Base-by-base conservation (phyloP, 1,140 invertebrate genomes). In the Phthorimaea operculella region DNA sequence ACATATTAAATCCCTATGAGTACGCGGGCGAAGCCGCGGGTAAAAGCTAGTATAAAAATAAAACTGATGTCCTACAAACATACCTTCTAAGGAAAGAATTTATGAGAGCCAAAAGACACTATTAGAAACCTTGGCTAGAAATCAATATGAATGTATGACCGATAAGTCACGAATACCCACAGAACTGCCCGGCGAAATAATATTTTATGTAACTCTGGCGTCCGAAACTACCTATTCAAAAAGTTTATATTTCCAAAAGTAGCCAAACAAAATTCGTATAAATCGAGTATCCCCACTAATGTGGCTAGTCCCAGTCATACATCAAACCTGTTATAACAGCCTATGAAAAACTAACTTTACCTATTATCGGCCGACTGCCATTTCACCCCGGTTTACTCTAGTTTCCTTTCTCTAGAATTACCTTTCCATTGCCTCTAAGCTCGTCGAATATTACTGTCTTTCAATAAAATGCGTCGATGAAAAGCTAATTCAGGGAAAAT, bases 331-430 rank as follows among this genome's bases (percentile, higher is more conserved):
- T 70, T 70, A 72, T 39, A 39, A 39, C 36, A 48, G 57, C 48
- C 65, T 63, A 72, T 68, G 68, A 70, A 72, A 70, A 72, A 68
- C 63, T 62, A 72, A 72, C 72, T 75, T 73, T 61, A 53, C 57
- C 70, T 69, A 75, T 75, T 71, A 71, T 62, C 56, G 58, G 50
- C 61, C 60, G 11, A 17, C 16, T 5, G 5, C 2, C 9, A 47
- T 47, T 8, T 15, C 16, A 5, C 44, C 36, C 36, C 2, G 36
- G 3, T n/a, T 39, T 9, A 10, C 36, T 39, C n/a, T 39, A 2
- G 10, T 10, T 39, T 39, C 36, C 1, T 39, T 39, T 39, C 2
- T 39, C 36, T 39, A 4, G 36, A 3, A 6, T 4, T 39, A n/a
- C 3, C 14, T 47, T 47, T 47, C 44, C 44, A 16, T 47, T 16